These are phyloP conservation scores for Lacerta bilineata DNA, from an alignment of 2,797 vertebrate genomes.

Conservation along the genomic window DNA sequence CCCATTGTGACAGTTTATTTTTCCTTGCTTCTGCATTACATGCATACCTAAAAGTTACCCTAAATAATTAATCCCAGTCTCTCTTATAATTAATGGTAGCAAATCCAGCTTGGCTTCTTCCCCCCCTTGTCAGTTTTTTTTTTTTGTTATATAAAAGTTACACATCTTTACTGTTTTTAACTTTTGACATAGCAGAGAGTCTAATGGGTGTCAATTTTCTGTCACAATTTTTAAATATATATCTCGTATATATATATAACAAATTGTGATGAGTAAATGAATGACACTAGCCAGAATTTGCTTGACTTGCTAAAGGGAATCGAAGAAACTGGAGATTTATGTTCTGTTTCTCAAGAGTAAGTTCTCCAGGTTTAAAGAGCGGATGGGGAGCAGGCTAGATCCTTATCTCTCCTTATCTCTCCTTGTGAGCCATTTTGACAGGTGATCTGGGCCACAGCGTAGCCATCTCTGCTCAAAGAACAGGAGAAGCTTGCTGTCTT, in stretches of 20 bases:
- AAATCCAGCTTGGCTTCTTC: slow-evolving; percentile 10
- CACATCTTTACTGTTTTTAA: slow-evolving; percentile 20
- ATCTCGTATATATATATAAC: not conserved
- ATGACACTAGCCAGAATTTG: not conserved
- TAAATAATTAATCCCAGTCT: slow-evolving; percentile 16
- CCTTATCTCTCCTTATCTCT: not conserved
- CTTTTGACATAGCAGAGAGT: slow-evolving; percentile 24
- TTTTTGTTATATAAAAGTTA: not conserved
- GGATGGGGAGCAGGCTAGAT: not conserved
- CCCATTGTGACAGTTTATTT: slow-evolving; percentile 13
- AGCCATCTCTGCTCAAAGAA: not conserved
- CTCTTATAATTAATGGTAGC: not conserved
- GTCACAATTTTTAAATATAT: not conserved
- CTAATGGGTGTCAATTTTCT: slow-evolving; percentile 33
- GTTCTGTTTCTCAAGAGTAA: not conserved
- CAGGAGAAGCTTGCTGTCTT: not conserved
- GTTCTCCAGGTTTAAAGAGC: not conserved
- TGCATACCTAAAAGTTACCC: not conserved
- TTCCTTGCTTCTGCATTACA: not conserved
- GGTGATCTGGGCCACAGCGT: not conserved
- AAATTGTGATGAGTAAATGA: slow-evolving; percentile 9
- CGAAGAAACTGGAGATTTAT: not conserved
- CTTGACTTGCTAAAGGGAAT: not conserved
- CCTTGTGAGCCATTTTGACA: too few species aligned
- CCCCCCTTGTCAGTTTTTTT: slow-evolving; percentile 3